A percentile compares a stretch with the other conserved stretches of the same genome.
phyloP scores from a whole-genome alignment of 2,888 invertebrate genomes.

The Nemoura dubitans region DNA sequence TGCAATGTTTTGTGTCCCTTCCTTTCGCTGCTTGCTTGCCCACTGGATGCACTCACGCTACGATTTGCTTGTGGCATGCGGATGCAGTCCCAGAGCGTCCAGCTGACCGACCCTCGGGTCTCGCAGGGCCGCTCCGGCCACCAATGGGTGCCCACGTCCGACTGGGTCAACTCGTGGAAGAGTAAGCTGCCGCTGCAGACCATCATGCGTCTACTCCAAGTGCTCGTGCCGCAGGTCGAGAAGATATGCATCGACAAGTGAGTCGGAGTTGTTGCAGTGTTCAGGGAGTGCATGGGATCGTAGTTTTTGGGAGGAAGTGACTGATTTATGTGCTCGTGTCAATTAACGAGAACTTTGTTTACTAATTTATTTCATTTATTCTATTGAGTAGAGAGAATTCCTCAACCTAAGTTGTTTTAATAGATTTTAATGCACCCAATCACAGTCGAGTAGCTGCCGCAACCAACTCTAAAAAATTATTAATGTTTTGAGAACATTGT shows the following conservation, averaged over 20 bases:
- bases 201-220: constrained; percentile 97
- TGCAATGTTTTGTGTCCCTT: no score
- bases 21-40: no score
- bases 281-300: background rate
- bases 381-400: no score
- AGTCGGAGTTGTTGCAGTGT: no score
- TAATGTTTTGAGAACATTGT: no score
- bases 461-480: no score
- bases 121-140: constrained; percentile 53
- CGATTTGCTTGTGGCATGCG: background rate
- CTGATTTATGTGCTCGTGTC: no score
- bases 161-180: constrained; percentile 98
- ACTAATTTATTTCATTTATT: no score
- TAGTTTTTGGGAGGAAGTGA: background rate
- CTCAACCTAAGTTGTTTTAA: no score
- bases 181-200: constrained; percentile 97
- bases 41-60: background rate
- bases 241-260: constrained; percentile 99
- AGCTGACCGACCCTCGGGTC: constrained; percentile 62
- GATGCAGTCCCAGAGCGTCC: constrained; percentile 70
- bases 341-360: no score
- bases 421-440: no score
- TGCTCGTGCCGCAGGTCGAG: constrained; percentile 98
- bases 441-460: no score
- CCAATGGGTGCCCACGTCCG: constrained; percentile 90